Conservation (phyloP, 2,888 invertebrate species). For the Myopa tessellatipennis region DNA sequence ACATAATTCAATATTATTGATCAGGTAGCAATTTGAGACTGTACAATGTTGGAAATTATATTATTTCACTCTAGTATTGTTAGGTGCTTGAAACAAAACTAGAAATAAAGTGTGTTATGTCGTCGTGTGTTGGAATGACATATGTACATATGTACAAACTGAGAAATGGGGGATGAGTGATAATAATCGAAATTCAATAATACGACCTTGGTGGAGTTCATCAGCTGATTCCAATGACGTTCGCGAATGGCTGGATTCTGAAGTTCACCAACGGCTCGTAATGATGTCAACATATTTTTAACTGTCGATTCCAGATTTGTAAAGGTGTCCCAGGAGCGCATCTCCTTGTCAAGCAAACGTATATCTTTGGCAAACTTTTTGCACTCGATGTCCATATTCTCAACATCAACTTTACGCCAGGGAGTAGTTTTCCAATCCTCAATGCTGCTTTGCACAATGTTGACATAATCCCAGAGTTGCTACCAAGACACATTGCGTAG, state of each 20-base stretch:
- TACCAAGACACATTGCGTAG: slow-evolving; percentile 58
- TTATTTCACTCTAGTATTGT: background rate
- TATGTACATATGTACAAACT: background rate
- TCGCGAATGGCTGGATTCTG: slow-evolving; percentile 97
- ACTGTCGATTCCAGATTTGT: slow-evolving; percentile 88
- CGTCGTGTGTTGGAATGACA: background rate
- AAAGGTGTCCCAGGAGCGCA: slow-evolving; percentile 94
- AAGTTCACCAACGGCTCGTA: slow-evolving; percentile 93
- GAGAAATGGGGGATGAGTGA: slow-evolving; percentile 18
- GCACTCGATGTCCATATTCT: slow-evolving; percentile 98
- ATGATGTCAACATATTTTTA: slow-evolving; percentile 95
- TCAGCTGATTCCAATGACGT: slow-evolving; percentile 96
- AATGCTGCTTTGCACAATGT: slow-evolving; percentile 89
- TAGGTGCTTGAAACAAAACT: background rate
- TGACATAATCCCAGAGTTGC: slow-evolving; percentile 96
- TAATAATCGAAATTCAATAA: slow-evolving; percentile 20
- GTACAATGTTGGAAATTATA: slow-evolving; percentile 49
- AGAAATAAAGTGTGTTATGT: background rate
- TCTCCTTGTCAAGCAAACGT: slow-evolving; percentile 92
- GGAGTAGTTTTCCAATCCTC: slow-evolving; percentile 98
- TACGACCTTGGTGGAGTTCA: slow-evolving; percentile 92
- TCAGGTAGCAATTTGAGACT: slow-evolving; percentile 49
- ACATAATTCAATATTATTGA: background rate
- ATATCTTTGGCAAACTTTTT: slow-evolving; percentile 97
- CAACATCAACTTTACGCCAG: slow-evolving; percentile 96